Evolutionary conservation across 2,888 invertebrate genomes (phyloP).

Genomic region (Eurytoma californica): DNA sequence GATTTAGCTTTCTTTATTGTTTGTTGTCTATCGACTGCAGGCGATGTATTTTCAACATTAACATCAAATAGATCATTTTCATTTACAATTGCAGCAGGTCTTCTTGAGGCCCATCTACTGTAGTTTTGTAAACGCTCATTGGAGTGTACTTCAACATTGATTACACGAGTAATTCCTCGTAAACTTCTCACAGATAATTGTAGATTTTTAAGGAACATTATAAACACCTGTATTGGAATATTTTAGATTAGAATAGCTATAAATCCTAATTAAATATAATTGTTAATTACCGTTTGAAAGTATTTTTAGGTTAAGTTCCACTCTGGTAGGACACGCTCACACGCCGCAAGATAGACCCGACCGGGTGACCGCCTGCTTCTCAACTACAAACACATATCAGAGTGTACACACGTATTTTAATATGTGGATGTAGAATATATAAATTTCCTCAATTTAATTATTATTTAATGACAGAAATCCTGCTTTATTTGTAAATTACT

Average conservation of each 20-base stretch:
- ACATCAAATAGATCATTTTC: slow-evolving; percentile 73
- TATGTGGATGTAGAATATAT: too few relatives aligned
- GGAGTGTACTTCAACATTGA: slow-evolving; percentile 19
- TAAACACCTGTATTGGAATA: not conserved
- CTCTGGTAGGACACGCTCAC: too few relatives aligned
- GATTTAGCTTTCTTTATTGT: not conserved
- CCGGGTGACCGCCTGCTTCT: too few relatives aligned
- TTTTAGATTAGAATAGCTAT: not conserved
- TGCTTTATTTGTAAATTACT: too few relatives aligned
- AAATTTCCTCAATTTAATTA: too few relatives aligned
- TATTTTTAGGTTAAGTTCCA: slow-evolving; percentile 42
- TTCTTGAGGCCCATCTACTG: slow-evolving; percentile 77
- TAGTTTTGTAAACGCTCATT: slow-evolving; percentile 50
- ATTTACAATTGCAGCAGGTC: slow-evolving; percentile 76
- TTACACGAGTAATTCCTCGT: slow-evolving; percentile 17
- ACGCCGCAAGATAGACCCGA: too few relatives aligned
- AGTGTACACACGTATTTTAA: too few relatives aligned
- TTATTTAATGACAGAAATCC: too few relatives aligned
- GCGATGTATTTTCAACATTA: slow-evolving; percentile 54
- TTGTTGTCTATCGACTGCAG: slow-evolving; percentile 8
- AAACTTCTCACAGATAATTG: slow-evolving; percentile 40
- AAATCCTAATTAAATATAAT: too few relatives aligned
- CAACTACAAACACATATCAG: too few relatives aligned
- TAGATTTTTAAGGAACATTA: slow-evolving; percentile 48
- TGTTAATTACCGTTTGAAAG: not conserved